Evolutionary conservation across 2,888 invertebrate genomes (phyloP).

Genomic region (Chaetogeoica ovagalla): DNA sequence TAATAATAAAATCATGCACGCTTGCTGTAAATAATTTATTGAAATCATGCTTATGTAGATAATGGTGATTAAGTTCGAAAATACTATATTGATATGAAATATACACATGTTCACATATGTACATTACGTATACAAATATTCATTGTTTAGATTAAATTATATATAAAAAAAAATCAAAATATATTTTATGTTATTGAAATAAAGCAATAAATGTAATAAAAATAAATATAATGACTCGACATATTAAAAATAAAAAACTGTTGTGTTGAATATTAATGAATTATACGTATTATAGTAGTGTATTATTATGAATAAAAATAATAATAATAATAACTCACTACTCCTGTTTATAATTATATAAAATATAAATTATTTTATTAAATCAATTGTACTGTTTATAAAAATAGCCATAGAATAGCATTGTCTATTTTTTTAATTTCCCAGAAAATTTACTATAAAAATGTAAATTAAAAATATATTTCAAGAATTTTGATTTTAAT

Average conservation of each 20-base stretch:
- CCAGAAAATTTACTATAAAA: background rate
- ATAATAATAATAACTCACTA: too few relatives aligned
- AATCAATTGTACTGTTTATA: background rate
- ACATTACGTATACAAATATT: background rate
- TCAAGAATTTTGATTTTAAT: background rate
- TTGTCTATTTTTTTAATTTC: background rate
- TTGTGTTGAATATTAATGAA: too few relatives aligned
- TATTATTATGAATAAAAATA: too few relatives aligned
- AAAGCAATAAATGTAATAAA: background rate
- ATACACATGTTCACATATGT: background rate
- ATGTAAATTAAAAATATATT: background rate
- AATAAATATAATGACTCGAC: too few relatives aligned
- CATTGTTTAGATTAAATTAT: background rate
- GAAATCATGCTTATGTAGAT: slow-evolving; percentile 32
- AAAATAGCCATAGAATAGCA: too few relatives aligned
- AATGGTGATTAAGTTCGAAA: slow-evolving; percentile 11
- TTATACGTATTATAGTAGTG: too few relatives aligned
- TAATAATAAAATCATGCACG: background rate
- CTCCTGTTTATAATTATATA: too few relatives aligned
- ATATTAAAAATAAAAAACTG: too few relatives aligned
- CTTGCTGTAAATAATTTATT: slow-evolving; percentile 17
- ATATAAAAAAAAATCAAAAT: background rate
- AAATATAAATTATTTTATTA: background rate
- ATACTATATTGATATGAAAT: background rate
- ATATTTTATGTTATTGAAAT: background rate